Base-by-base conservation (phyloP, 2,113 vertebrate species). In the Syngnathus typhle region DNA sequence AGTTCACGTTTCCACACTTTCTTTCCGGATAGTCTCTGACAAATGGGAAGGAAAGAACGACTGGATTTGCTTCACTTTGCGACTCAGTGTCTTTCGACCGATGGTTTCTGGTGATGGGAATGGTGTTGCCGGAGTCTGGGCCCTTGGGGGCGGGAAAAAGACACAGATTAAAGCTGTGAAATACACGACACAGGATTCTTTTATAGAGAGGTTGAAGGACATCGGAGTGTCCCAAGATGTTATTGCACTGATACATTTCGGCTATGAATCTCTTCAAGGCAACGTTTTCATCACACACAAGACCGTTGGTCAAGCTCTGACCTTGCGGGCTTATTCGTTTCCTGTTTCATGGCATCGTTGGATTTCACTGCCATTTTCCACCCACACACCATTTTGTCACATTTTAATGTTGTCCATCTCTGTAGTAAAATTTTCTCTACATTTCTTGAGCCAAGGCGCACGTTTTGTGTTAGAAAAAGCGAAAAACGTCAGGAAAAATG, bases 71-170 rank as follows among this genome's bases (percentile, higher is more conserved):
- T 23, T 80, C 58, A 1, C 23, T 64, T 23, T 46, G 65, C 56
- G 39, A 38, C 71, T 92, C 89, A 98, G 74, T 96, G 92, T 74
- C 92, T 95, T 79, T 92, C 94, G 56, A 92, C 91, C 1, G 90
- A 80, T 6, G 93, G 85, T 77, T 92, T 93, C 68, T 92, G 94
- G 75, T 92, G 93, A 65, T 89, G 88, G 23, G 91, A 71, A 74
- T 94, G 93, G 69, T 91, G 94, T 54, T 94, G 94, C 65, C 92
- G 93, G 69, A 95, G 88, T 77, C 92, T 91, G 65, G 92, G 89
- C 74, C 93, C 95, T 32, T 98, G 63, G 52, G 72, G 59, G 27
- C 75, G 18, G 72, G 58, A 78, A 51, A 46, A 41, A 6, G 12
- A 8, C n/a, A 43, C 9, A 21, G 44, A 44, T 44, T n/a, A 58